Conservation (phyloP, 2,888 invertebrate species). For the Seira ritae region DNA sequence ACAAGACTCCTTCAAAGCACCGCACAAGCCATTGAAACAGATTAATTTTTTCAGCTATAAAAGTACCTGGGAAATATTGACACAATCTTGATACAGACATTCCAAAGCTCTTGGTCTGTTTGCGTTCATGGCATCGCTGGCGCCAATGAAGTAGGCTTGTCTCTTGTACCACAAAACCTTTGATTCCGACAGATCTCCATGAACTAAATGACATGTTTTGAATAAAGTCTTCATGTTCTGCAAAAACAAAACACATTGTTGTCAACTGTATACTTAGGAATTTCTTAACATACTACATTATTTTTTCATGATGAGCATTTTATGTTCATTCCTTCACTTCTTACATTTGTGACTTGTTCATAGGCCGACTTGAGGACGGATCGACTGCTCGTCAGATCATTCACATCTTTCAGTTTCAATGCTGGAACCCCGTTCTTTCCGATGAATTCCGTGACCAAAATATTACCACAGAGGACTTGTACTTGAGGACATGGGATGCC, state of each 20-base stretch:
- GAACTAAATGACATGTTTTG: conserved; percentile 78
- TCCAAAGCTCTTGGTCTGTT: conserved; percentile 78
- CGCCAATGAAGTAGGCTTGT: conserved; percentile 79
- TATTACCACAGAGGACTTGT: conserved; percentile 78
- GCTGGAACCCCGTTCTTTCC: conserved; percentile 78
- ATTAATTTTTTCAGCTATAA: too few species aligned
- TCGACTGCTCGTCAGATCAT: conserved; percentile 76
- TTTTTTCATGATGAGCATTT: too few species aligned
- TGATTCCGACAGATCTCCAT: conserved; percentile 81
- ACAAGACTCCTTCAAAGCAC: too few species aligned
- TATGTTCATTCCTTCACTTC: too few species aligned
- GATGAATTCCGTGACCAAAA: conserved; percentile 80
- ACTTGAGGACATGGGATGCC: conserved; percentile 77
- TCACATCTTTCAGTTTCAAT: conserved; percentile 78
- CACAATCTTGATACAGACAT: conserved; percentile 79
- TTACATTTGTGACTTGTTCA: conserved; percentile 76
- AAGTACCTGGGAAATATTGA: conserved; percentile 76
- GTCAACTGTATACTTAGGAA: too few species aligned
- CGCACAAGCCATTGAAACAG: too few species aligned
- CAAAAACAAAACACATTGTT: conserved; percentile 66
- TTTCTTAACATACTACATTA: background rate
- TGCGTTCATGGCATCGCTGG: conserved; percentile 80
- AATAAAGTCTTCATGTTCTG: conserved; percentile 78
- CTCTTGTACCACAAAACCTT: conserved; percentile 79
- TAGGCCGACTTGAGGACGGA: conserved; percentile 77